Percentiles rank a stretch among this genome's conserved stretches.
phyloP scores from a whole-genome alignment of 2,113 vertebrate species.

The Corynorhinus townsendii region DNA sequence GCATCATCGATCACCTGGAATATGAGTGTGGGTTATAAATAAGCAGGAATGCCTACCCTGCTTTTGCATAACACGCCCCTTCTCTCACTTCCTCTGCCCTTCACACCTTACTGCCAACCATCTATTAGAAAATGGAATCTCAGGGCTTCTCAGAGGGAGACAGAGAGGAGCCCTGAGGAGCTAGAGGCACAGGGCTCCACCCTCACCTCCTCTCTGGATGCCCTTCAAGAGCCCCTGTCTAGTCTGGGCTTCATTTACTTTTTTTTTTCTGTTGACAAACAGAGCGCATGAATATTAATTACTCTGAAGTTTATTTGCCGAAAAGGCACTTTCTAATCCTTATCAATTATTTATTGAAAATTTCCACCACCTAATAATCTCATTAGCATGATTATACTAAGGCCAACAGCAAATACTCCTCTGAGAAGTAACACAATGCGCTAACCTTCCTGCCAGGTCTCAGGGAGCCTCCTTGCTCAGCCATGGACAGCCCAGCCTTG shows the following conservation, averaged over 20 bases:
- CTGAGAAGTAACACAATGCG: slow-evolving; percentile 49
- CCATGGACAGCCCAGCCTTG: background rate
- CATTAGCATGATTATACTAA: slow-evolving; percentile 81
- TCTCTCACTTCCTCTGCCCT: slow-evolving; percentile 77
- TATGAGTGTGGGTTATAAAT: slow-evolving; percentile 89
- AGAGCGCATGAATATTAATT: slow-evolving; percentile 95
- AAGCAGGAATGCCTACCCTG: slow-evolving; percentile 91
- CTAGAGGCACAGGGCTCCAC: slow-evolving; percentile 84
- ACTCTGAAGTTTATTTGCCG: slow-evolving; percentile 89
- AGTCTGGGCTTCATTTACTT: slow-evolving; percentile 87
- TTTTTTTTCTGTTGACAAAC: slow-evolving; percentile 90
- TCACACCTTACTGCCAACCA: slow-evolving; percentile 74
- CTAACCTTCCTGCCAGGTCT: slow-evolving; percentile 50
- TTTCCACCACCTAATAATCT: slow-evolving; percentile 85
- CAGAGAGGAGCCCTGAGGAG: slow-evolving; percentile 71
- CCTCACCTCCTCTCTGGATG: slow-evolving; percentile 88
- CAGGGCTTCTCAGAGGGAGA: slow-evolving; percentile 69
- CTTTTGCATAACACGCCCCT: slow-evolving; percentile 87
- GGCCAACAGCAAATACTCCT: slow-evolving; percentile 67
- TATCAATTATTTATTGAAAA: slow-evolving; percentile 92
- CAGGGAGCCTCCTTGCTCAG: slow-evolving; percentile 1
- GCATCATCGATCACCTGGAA: slow-evolving; percentile 84
- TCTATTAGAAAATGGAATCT: slow-evolving; percentile 72
- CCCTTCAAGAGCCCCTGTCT: slow-evolving; percentile 87
- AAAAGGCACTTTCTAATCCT: slow-evolving; percentile 86